phyloP scores from a whole-genome alignment of 2,113 vertebrate genomes.

The Psephotus haematonotus region DNA sequence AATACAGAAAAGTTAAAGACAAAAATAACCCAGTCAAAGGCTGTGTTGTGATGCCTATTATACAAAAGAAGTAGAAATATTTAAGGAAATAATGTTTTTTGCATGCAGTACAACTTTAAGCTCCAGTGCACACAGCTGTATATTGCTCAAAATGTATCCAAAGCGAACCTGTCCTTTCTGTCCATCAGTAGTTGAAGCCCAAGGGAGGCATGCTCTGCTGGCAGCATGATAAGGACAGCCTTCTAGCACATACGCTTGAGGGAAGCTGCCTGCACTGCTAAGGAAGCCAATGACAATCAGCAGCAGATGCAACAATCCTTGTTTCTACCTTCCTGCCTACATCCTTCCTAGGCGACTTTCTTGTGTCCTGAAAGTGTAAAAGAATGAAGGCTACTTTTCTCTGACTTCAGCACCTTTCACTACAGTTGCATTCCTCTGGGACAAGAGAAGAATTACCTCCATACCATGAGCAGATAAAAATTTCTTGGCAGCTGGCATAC shows the following conservation, averaged over 20 bases:
- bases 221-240: not conserved
- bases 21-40: not conserved
- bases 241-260: not conserved
- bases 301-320: not conserved
- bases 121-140: not conserved
- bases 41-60: not conserved
- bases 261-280: not conserved
- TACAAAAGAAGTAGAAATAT: not conserved
- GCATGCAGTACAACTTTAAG: not conserved
- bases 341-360: not conserved
- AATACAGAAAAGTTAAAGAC: not conserved
- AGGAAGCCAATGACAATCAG: not conserved
- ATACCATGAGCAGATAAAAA: not conserved
- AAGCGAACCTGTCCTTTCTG: not conserved
- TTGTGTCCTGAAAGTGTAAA: not conserved
- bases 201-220: not conserved
- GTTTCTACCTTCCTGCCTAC: not conserved
- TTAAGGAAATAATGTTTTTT: not conserved
- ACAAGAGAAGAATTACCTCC: not conserved
- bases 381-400: not conserved
- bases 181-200: not conserved
- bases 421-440: not conserved
- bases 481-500: not conserved
- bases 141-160: not conserved
- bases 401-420: not conserved